Percentiles rank a stretch among this genome's conserved stretches.
Evolutionary conservation across 2,888 invertebrate genomes (phyloP).

Genomic region (Lochmaea capreae): DNA sequence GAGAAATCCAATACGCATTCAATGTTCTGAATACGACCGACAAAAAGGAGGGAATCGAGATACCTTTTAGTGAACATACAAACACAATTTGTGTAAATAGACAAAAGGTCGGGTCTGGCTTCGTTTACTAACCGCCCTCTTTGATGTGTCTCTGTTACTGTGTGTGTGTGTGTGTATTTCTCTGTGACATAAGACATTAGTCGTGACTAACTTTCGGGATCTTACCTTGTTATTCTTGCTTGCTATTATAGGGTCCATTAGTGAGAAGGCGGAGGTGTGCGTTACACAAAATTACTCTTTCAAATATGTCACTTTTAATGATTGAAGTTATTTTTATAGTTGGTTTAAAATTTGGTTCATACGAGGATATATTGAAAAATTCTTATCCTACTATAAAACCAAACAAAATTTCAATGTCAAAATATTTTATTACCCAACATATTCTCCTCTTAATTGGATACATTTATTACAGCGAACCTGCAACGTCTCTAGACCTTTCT

Average conservation of each 20-base stretch:
- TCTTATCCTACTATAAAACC: no score
- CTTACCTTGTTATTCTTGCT: conserved; percentile 23
- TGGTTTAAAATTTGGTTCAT: no score
- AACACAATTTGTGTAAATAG: conserved; percentile 30
- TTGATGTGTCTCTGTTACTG: neutral
- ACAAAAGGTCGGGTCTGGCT: conserved; percentile 26
- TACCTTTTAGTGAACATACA: conserved; percentile 23
- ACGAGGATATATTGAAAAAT: no score
- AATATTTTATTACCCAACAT: no score
- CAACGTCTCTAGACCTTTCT: no score
- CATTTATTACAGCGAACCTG: no score
- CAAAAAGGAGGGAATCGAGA: neutral
- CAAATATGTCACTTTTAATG: neutral
- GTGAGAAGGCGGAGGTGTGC: conserved; percentile 12
- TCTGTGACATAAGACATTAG: conserved; percentile 24
- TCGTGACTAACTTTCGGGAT: conserved; percentile 12
- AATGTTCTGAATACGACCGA: neutral
- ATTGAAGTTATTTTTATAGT: neutral
- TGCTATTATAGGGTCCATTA: conserved; percentile 25
- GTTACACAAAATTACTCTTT: conserved; percentile 4
- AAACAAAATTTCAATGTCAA: no score
- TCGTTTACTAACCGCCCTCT: neutral
- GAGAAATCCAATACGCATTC: neutral
- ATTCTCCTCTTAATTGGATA: no score
- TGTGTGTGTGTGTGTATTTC: conserved; percentile 1